Evolutionary conservation across 2,888 invertebrate genomes (phyloP).

Genomic region (Lasioglossum morio): DNA sequence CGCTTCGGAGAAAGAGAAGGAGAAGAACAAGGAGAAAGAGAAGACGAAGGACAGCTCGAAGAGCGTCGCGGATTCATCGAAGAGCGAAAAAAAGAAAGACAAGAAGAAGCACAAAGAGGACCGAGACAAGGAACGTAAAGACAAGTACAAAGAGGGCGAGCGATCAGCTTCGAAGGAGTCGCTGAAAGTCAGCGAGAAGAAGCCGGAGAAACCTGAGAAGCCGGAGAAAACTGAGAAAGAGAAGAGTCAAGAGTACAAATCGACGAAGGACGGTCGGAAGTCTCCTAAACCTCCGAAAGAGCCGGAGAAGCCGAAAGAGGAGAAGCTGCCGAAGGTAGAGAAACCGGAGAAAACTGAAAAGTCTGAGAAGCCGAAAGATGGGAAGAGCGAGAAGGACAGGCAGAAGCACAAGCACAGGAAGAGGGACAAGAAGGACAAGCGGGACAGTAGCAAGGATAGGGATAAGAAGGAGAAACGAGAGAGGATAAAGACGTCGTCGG

Average conservation of each 20-base stretch:
- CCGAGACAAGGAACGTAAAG: slow-evolving; percentile 86
- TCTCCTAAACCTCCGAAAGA: slow-evolving; percentile 79
- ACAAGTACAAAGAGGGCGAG: slow-evolving; percentile 85
- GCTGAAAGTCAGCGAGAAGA: slow-evolving; percentile 85
- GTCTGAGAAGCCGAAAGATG: slow-evolving; percentile 78
- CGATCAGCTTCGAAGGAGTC: slow-evolving; percentile 85
- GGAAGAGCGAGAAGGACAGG: slow-evolving; percentile 81
- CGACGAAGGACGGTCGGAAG: slow-evolving; percentile 83
- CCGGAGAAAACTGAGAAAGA: slow-evolving; percentile 87
- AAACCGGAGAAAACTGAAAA: slow-evolving; percentile 80
- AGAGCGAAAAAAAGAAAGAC: slow-evolving; percentile 85
- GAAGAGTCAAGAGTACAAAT: slow-evolving; percentile 85
- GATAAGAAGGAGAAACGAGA: slow-evolving; percentile 84
- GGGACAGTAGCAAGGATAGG: slow-evolving; percentile 88
- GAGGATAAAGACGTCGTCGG: slow-evolving; percentile 78
- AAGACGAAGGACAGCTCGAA: slow-evolving; percentile 85
- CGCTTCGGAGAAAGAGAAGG: slow-evolving; percentile 84
- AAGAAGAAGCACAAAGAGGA: slow-evolving; percentile 87
- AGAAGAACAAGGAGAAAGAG: slow-evolving; percentile 87
- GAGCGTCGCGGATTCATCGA: slow-evolving; percentile 85
- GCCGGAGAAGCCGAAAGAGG: slow-evolving; percentile 80
- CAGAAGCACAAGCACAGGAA: slow-evolving; percentile 86
- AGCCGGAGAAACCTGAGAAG: slow-evolving; percentile 88
- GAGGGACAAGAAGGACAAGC: slow-evolving; percentile 87
- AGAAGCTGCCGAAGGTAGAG: slow-evolving; percentile 68